Conservation (phyloP, 2,888 invertebrate species). For the Eristalinus sepulchralis region DNA sequence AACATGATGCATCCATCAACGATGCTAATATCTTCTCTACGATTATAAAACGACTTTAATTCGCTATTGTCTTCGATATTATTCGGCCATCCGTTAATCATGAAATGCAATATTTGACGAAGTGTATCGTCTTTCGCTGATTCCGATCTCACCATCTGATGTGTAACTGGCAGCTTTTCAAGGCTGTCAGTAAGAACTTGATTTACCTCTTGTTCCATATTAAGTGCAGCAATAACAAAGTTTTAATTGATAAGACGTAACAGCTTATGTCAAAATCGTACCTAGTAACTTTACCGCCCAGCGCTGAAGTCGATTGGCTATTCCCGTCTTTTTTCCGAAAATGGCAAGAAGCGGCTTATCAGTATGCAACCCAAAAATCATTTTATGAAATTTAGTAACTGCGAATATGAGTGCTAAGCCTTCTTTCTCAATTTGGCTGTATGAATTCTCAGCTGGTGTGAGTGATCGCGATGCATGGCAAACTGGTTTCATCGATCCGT, state of each 20-base stretch:
- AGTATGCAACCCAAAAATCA: slow-evolving; percentile 36
- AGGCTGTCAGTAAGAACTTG: slow-evolving; percentile 8
- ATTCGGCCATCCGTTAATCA: slow-evolving; percentile 49
- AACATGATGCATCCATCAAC: slow-evolving; percentile 58
- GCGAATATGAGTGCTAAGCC: slow-evolving; percentile 19
- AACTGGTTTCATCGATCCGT: slow-evolving; percentile 68
- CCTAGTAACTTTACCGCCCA: slow-evolving; percentile 66
- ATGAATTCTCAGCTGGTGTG: slow-evolving; percentile 74
- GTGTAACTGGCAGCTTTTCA: slow-evolving; percentile 27
- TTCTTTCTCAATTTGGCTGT: slow-evolving; percentile 73
- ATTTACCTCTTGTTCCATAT: slow-evolving; percentile 11
- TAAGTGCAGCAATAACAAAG: slow-evolving; percentile 26
- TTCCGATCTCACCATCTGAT: slow-evolving; percentile 15
- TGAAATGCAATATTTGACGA: slow-evolving; percentile 35
- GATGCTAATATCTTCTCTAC: slow-evolving; percentile 54
- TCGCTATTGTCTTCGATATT: slow-evolving; percentile 11
- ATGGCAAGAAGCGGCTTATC: slow-evolving; percentile 63
- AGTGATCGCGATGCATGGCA: slow-evolving; percentile 54
- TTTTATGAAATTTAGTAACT: slow-evolving; percentile 27
- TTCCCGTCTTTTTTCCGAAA: slow-evolving; percentile 62
- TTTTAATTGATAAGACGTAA: slow-evolving; percentile 15
- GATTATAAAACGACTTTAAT: slow-evolving; percentile 47
- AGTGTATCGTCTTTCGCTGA: slow-evolving; percentile 18
- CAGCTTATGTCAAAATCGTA: slow-evolving; percentile 69
- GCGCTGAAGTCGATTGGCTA: slow-evolving; percentile 66